phyloP scores from a whole-genome alignment of 2,888 invertebrate genomes.

The Nomada fucata region DNA sequence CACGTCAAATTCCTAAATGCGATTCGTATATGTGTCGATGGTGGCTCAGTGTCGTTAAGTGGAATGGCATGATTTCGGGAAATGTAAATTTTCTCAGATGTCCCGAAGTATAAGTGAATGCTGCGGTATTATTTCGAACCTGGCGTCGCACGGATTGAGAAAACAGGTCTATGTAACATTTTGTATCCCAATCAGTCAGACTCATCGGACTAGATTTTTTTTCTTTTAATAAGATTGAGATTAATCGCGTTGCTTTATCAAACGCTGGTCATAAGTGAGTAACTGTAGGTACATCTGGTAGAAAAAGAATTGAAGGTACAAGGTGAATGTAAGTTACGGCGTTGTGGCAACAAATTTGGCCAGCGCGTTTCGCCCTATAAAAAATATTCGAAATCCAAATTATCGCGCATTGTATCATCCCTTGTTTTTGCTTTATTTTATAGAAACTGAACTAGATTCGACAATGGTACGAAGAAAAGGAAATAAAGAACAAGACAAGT shows the following conservation, averaged over 20 bases:
- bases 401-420: conserved; percentile 5
- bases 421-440: conserved; percentile 9
- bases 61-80: conserved; percentile 72
- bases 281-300: conserved; percentile 73
- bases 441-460: conserved; percentile 40
- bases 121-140: conserved; percentile 55
- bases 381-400: conserved; percentile 37
- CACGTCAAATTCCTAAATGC: conserved; percentile 44
- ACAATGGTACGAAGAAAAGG: conserved; percentile 22
- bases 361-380: conserved; percentile 53
- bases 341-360: conserved; percentile 62
- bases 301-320: conserved; percentile 72
- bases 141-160: conserved; percentile 60
- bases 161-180: conserved; percentile 57
- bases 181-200: conserved; percentile 74
- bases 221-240: conserved; percentile 65
- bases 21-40: conserved; percentile 37
- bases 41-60: conserved; percentile 64
- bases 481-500: conserved; percentile 33
- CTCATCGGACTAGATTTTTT: conserved; percentile 78
- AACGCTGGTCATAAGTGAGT: conserved; percentile 75
- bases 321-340: conserved; percentile 65
- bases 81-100: conserved; percentile 58
- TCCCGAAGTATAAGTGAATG: conserved; percentile 61
- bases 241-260: conserved; percentile 63